Base-by-base conservation (phyloP, 2,888 invertebrate species). In the Chirona hameri region DNA sequence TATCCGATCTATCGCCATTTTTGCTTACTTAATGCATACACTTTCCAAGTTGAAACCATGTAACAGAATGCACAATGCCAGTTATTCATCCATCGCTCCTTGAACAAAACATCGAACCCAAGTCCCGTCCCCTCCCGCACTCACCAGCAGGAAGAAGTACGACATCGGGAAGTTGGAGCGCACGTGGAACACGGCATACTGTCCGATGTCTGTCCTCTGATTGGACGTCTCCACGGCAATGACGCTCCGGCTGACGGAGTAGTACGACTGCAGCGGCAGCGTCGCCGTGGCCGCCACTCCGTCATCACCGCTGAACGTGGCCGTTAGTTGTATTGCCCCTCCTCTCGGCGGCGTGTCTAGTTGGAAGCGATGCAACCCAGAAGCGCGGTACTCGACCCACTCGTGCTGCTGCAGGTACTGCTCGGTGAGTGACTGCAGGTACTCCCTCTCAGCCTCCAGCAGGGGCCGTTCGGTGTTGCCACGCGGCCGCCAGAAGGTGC, bases 131-230 rank as follows among this genome's bases (percentile, higher is more conserved):
- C 39, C 2, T n/a, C 9, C 46, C 21, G 21, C n/a, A 82, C 84
- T 80, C 82, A 84, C 84, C 81, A 84, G 7, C n/a, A 84, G 84
- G 81, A 83, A 83, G 72, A 84, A 85, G 60, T 84, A 83, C 24
- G 81, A 55, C 82, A 85, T 81, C 83, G 85, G 65, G 84, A 89
- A 89, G 85, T 90, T 90, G 5, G 89, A 87, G 83, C 88, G 87
- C 39, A 91, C 88, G 84, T 90, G 90, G 85, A 91, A 89, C 24
- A 90, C 88, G 85, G 90, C 90, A 86, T 89, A 91, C 84, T 90
- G 89, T 83, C 90, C 90, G 14, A 90, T 88, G 85, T 87, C 85
- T 27, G 87, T 86, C 48, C 85, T 84, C 57, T 86, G 86, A 14
- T 89, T 90, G 39, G 89, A 89, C 14, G 90, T 80, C 1, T 52